phyloP scores from a whole-genome alignment of 2,888 invertebrate genomes.

The Helicoverpa assulta region DNA sequence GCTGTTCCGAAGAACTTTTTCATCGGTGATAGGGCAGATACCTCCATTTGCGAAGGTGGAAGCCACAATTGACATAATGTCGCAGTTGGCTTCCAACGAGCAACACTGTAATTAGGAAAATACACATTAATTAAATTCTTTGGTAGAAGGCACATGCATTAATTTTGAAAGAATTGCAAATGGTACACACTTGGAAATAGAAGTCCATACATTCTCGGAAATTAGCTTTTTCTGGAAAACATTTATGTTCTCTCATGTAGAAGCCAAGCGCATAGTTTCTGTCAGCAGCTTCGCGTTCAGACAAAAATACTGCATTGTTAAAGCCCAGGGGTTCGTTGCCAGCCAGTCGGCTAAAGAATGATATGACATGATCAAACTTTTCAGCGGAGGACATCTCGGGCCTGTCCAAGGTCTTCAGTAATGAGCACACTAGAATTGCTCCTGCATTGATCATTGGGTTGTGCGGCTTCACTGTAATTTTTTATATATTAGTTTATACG shows the following conservation, averaged over 20 bases:
- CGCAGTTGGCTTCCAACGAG: constrained; percentile 98
- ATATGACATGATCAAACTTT: constrained; percentile 97
- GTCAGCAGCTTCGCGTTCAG: constrained; percentile 99
- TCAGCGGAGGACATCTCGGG: constrained; percentile 97
- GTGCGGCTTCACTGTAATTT: constrained; percentile 96
- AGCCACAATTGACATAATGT: constrained; percentile 97
- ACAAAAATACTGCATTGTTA: constrained; percentile 98
- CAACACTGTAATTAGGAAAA: constrained; percentile 93
- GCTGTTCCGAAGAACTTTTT: constrained; percentile 96
- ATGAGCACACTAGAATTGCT: constrained; percentile 97
- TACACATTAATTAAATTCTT: not conserved
- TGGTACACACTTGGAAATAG: constrained; percentile 95
- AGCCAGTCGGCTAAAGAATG: constrained; percentile 96
- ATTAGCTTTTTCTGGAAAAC: constrained; percentile 97
- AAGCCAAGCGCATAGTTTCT: constrained; percentile 99
- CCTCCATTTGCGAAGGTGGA: constrained; percentile 99
- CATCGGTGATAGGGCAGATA: constrained; percentile 99
- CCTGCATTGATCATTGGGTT: constrained; percentile 99
- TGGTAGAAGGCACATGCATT: not conserved
- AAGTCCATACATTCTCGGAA: constrained; percentile 98
- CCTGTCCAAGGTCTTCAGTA: constrained; percentile 95
- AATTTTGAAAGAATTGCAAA: not conserved
- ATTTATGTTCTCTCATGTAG: constrained; percentile 99
- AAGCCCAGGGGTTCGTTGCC: constrained; percentile 97
- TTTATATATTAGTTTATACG: too few relatives aligned